Base-by-base conservation (phyloP, 2,797 vertebrate genomes). In the Psittacula echo region DNA sequence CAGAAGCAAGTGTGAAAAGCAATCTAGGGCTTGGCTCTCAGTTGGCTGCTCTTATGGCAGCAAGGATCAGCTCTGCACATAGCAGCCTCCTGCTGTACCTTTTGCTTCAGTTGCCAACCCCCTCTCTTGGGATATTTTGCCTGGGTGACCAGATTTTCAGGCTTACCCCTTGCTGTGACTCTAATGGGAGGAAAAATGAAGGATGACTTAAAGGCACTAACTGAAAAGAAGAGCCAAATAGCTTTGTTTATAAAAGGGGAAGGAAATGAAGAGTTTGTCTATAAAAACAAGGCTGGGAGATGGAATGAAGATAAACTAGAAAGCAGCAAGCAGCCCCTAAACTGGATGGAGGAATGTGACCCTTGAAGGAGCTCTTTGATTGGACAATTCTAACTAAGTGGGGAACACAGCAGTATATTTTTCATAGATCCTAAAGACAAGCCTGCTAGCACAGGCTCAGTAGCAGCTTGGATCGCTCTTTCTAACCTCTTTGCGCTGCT, bases 331-430 rank as follows among this genome's bases (percentile, higher is more conserved):
- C 51, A 89, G 62, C 47, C 5, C 8, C 53, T 72, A 80, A 71
- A 60, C 22, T 84, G 83, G 41, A 24, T 87, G 73, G 77, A 37
- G 37, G 23, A 37, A 37, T 60, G 84, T 94, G 96, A 96, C 84
- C 94, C 93, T 88, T 96, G 87, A 95, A 94, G 95, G 81, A 92
- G 94, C 76, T 90, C 29, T 90, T 83, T 87, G 90, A 95, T 92
- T 80, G 66, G 86, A 87, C 71, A 90, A 48, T 65, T 92, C 51
- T 20, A 39, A 64, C 70, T 93, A 91, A 60, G 75, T 86, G 87
- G 26, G 70, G 22, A 83, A 45, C 50, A 71, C 56, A 73, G 60
- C 41, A 56, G 87, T 80, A 6, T 77, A 88, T 96, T 96, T 94
- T 88, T 94, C 87, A 94, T 48, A 71, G 70, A 62, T 91, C 70